A percentile compares a stretch with the other conserved stretches of the same genome.
These are phyloP conservation scores for Cheilinus undulatus DNA, from an alignment of 2,113 vertebrate species.

Conservation along the genomic window DNA sequence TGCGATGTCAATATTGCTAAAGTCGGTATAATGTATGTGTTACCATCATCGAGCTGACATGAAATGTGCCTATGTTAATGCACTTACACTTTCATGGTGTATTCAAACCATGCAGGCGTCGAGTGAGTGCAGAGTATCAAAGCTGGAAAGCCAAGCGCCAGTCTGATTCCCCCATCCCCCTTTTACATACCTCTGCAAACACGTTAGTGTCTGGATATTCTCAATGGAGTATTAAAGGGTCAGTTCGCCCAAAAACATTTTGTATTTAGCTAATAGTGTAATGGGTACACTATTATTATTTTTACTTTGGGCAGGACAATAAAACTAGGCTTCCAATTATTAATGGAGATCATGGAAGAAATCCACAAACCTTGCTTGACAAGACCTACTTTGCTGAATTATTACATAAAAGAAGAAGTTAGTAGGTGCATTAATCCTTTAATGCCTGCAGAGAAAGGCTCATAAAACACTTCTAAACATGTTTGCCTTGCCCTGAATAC, in stretches of 20 bases:
- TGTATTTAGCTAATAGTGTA: background rate
- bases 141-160: background rate
- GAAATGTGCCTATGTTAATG: conserved; percentile 13
- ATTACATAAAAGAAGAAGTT: background rate
- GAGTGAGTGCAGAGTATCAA: background rate
- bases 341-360: background rate
- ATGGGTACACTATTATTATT: background rate
- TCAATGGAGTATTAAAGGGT: conserved; percentile 29
- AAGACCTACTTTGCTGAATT: background rate
- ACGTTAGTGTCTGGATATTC: conserved; percentile 30
- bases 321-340: background rate
- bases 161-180: background rate
- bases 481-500: background rate
- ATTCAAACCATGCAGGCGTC: background rate
- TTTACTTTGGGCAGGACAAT: background rate
- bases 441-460: background rate
- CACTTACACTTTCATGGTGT: conserved; percentile 8
- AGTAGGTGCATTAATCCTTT: background rate
- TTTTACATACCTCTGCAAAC: background rate
- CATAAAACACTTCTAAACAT: background rate
- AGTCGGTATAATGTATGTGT: conserved; percentile 10
- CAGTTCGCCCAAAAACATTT: background rate
- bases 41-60: background rate
- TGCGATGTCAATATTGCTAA: conserved; percentile 8
- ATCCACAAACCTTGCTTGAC: background rate